phyloP scores from a whole-genome alignment of 2,113 vertebrate genomes.

The Tapirus terrestris region DNA sequence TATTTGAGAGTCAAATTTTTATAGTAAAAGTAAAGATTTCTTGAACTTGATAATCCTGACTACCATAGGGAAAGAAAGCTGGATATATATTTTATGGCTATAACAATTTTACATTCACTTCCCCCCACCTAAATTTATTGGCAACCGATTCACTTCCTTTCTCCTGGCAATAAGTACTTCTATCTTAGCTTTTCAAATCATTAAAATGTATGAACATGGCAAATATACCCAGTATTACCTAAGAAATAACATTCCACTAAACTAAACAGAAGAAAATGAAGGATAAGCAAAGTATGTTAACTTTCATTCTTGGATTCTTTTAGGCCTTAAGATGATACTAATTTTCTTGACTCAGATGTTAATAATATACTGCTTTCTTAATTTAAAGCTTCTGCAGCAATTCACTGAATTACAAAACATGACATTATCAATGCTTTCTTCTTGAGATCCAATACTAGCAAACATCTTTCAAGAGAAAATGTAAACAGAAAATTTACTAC shows the following conservation, averaged over 20 bases:
- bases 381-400: slow-evolving; percentile 33
- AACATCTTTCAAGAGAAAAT: background rate
- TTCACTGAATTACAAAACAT: slow-evolving; percentile 61
- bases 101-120: background rate
- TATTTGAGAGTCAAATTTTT: background rate
- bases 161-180: background rate
- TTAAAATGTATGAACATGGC: background rate
- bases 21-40: background rate
- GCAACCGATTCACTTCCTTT: background rate
- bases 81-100: background rate
- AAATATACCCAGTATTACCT: background rate
- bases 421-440: background rate
- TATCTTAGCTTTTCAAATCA: background rate
- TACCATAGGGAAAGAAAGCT: background rate
- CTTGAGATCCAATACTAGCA: background rate
- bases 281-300: background rate
- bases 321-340: background rate
- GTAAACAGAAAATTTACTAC: slow-evolving; percentile 5
- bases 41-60: background rate
- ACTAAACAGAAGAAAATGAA: background rate
- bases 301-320: background rate
- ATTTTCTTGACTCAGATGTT: background rate
- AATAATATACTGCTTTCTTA: background rate
- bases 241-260: background rate
- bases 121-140: background rate